Evolutionary conservation across 2,888 invertebrate genomes (phyloP), one percentile per base, ranked within the genome.

Genomic region (Byasa hedistus): DNA sequence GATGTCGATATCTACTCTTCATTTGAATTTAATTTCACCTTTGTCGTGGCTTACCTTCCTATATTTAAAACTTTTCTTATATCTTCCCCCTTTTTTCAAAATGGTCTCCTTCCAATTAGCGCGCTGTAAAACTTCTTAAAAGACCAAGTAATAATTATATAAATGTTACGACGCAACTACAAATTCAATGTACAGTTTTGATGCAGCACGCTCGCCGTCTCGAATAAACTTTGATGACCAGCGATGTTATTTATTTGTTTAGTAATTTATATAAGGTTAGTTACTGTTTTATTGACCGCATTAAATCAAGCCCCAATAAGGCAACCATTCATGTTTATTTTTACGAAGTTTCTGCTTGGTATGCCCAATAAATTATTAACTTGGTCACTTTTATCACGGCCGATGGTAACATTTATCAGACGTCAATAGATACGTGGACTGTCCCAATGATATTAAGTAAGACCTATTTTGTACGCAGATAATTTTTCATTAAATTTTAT

Each of bases 311-410:
- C 82, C 86, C 86, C 91, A 91, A 91, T 91, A 90, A 91, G 91
- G 91, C 91, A 89, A 87, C 87, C 89, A 91, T 91, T 91, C 87
- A 89, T 91, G 91, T 91, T 90, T 90, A 91, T 91, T 91, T 91
- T 91, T 91, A 90, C 90, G 82, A 85, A 90, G 91, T 87, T 90
- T 91, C 88, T 91, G 90, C 87, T 84, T 76, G 83, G 87, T 89
- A 87, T 87, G 84, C 77, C 84, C 84, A 88, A 91, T 91, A 91
- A 91, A 91, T 91, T 90, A 90, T 87, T 83, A 79, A 81, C 86
- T 81, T 86, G 90, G 90, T 90, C 90, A 91, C 85, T 91, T 91
- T 91, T 91, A 91, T 91, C 91, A 89, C 89, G 76, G 86, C 79
- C 81, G 79, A 81, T 81, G 84, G 85, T 81, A 84, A 83, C 83